These are phyloP conservation scores for Cephalopterus ornatus DNA, from an alignment of 2,113 vertebrate species.

Conservation along the genomic window DNA sequence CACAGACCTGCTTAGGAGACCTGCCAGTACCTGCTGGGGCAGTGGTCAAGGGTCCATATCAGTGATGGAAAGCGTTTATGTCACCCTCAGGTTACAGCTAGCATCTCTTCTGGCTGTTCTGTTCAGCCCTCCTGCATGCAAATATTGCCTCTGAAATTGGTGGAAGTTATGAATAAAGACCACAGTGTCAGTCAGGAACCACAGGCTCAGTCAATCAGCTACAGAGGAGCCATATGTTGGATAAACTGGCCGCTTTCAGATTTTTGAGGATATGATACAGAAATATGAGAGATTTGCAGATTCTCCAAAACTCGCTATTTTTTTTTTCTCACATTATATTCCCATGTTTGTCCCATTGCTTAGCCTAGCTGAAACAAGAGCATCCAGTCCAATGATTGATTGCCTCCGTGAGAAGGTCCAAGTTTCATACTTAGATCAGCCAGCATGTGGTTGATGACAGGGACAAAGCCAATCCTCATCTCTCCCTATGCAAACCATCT, in stretches of 20 bases:
- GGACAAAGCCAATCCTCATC: conserved; percentile 26
- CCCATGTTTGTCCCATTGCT: background rate
- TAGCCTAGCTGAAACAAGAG: background rate
- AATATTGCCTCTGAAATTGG: background rate
- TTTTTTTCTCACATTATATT: background rate
- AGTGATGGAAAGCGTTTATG: background rate
- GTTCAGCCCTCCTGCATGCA: background rate
- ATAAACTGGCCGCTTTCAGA: background rate
- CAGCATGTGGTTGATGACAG: conserved; percentile 33
- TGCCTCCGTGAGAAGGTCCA: background rate
- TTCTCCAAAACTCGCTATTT: background rate
- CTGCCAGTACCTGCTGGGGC: background rate
- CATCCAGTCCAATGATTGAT: background rate
- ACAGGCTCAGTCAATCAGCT: background rate
- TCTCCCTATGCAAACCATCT: conserved; percentile 1
- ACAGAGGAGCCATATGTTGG: background rate
- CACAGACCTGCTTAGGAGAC: background rate
- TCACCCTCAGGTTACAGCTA: background rate
- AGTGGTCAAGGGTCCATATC: background rate
- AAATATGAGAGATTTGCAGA: background rate
- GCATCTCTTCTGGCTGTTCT: background rate
- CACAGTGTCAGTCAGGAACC: background rate
- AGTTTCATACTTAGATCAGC: conserved; percentile 27
- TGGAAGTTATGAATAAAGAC: background rate
- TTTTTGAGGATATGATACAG: background rate